Conservation (phyloP, 1,140 invertebrate genomes). For the Scaptomyza montana region DNA sequence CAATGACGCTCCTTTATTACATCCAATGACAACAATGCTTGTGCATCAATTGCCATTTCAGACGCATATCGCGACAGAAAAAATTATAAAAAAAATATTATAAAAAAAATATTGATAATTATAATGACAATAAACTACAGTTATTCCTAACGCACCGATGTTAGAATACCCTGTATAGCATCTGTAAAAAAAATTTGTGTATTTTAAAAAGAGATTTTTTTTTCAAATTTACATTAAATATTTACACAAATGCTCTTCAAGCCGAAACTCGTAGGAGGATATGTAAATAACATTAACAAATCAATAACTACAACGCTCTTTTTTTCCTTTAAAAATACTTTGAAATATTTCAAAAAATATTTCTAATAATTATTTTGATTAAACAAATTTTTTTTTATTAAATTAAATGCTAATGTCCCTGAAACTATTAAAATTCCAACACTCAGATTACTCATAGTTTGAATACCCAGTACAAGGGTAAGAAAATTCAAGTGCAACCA, state of each 20-base stretch:
- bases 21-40: background rate
- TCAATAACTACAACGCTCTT: too few relatives aligned
- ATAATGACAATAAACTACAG: background rate
- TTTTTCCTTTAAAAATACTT: too few relatives aligned
- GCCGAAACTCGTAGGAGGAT: too few relatives aligned
- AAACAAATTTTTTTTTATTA: background rate
- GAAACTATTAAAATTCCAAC: background rate
- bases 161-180: conserved; percentile 7
- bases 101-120: conserved; percentile 18
- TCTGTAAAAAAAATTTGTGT: too few relatives aligned
- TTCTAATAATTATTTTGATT: background rate
- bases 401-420: background rate
- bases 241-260: too few relatives aligned
- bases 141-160: conserved; percentile 12
- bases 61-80: conserved; percentile 50
- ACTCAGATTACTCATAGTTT: background rate
- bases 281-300: too few relatives aligned
- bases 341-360: too few relatives aligned
- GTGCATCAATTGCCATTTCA: conserved; percentile 9
- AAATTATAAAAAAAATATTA: conserved; percentile 18
- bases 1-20: conserved; percentile 33
- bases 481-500: conserved; percentile 6
- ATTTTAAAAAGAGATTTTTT: too few relatives aligned
- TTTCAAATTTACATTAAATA: too few relatives aligned
- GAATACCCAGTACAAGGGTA: conserved; percentile 1